Conservation (phyloP, 2,797 vertebrate species). For the Scarus forsteni region DNA sequence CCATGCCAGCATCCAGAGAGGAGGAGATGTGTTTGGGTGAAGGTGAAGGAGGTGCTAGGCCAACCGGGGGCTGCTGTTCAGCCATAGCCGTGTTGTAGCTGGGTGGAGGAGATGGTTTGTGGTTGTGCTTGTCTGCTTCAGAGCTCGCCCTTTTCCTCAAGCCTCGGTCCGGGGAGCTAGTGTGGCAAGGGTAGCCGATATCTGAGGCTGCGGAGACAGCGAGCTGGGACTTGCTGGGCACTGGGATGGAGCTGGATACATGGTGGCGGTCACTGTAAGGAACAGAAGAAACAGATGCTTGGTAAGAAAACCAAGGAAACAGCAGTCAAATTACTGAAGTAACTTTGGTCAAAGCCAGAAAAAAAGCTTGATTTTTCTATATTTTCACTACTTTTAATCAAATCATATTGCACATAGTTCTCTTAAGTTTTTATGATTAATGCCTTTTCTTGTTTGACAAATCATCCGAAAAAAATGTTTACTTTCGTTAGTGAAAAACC, state of each 20-base stretch:
- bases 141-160: slow-evolving; percentile 90
- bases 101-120: slow-evolving; percentile 86
- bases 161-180: slow-evolving; percentile 90
- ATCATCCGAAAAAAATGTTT: too few relatives aligned
- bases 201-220: slow-evolving; percentile 84
- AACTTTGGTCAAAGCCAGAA: too few relatives aligned
- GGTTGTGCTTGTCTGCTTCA: slow-evolving; percentile 87
- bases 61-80: slow-evolving; percentile 37
- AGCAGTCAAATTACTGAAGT: too few relatives aligned
- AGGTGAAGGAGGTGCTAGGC: slow-evolving; percentile 50
- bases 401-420: too few relatives aligned
- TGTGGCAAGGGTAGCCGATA: slow-evolving; percentile 77
- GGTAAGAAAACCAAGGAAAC: slow-evolving; percentile 7
- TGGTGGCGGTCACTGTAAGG: slow-evolving; percentile 88
- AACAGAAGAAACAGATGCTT: slow-evolving; percentile 18
- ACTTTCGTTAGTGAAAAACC: too few relatives aligned
- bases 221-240: slow-evolving; percentile 89
- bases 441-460: too few relatives aligned
- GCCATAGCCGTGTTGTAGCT: slow-evolving; percentile 83
- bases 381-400: too few relatives aligned
- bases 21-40: slow-evolving; percentile 77
- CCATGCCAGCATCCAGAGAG: slow-evolving; percentile 85
- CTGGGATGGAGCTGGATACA: slow-evolving; percentile 91
- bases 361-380: too few relatives aligned
- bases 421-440: too few relatives aligned